Conservation (phyloP, 2,888 invertebrate genomes). For the Nomada hirtipes region DNA sequence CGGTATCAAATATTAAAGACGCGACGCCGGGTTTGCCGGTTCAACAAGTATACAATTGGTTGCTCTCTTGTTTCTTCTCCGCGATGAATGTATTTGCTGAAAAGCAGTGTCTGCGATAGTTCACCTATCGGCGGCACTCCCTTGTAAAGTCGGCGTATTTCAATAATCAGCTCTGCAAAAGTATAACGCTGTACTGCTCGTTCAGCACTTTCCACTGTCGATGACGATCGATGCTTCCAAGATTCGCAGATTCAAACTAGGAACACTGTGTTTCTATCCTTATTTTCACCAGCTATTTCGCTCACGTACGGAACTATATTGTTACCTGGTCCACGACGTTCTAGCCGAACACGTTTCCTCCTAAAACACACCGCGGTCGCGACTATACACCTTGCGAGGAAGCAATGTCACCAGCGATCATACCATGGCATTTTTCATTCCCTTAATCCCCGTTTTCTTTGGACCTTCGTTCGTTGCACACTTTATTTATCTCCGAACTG, state of each 20-base stretch:
- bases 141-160: slow-evolving; percentile 22
- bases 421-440: slow-evolving; percentile 15
- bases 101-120: slow-evolving; percentile 26
- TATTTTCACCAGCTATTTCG: slow-evolving; percentile 19
- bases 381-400: slow-evolving; percentile 5
- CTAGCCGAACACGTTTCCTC: slow-evolving; percentile 16
- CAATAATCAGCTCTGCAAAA: slow-evolving; percentile 4
- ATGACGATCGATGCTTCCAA: slow-evolving; percentile 1
- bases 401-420: slow-evolving; percentile 18
- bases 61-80: slow-evolving; percentile 26
- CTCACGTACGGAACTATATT: slow-evolving; percentile 13
- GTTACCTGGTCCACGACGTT: slow-evolving; percentile 10
- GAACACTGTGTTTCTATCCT: slow-evolving; percentile 29
- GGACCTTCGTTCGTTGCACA: background rate
- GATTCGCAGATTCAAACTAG: slow-evolving; percentile 9
- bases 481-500: background rate
- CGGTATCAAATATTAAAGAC: slow-evolving; percentile 56
- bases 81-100: slow-evolving; percentile 10
- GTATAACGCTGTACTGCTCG: background rate
- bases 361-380: slow-evolving; percentile 17
- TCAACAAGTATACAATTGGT: slow-evolving; percentile 78
- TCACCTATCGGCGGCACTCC: slow-evolving; percentile 18
- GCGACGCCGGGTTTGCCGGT: slow-evolving; percentile 56
- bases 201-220: slow-evolving; percentile 1
- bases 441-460: background rate